phyloP scores from a whole-genome alignment of 2,113 vertebrate genomes.

The Hippocampus zosterae region DNA sequence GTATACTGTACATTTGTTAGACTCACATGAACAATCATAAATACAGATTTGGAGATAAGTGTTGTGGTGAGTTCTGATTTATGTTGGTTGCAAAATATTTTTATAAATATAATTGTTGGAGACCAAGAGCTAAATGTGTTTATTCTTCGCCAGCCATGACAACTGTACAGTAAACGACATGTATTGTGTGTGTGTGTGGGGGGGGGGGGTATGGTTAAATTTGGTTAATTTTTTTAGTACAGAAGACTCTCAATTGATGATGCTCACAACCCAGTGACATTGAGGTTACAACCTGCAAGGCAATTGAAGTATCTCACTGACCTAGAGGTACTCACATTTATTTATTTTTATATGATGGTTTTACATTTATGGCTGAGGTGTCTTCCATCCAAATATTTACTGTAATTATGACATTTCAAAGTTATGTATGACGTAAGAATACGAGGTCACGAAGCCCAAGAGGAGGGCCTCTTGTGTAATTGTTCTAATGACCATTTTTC shows the following conservation, averaged over 20 bases:
- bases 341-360: not conserved
- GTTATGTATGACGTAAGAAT: not conserved
- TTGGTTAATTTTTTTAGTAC: not conserved
- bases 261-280: not conserved
- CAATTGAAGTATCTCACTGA: not conserved
- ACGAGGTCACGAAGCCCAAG: not conserved
- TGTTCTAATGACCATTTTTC: too few species aligned
- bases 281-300: not conserved
- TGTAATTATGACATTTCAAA: not conserved
- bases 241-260: not conserved
- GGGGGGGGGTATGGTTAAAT: not conserved
- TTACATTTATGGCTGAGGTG: not conserved
- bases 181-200: not conserved
- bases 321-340: not conserved
- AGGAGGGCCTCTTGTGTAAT: too few species aligned
- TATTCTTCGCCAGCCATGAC: conserved; percentile 28
- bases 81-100: not conserved
- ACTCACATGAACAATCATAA: not conserved
- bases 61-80: not conserved
- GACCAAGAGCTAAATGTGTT: conserved; percentile 24
- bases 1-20: not conserved
- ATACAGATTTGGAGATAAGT: not conserved
- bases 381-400: not conserved
- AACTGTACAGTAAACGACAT: conserved; percentile 42
- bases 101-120: not conserved